Evolutionary conservation across 2,888 invertebrate species (phyloP).

Genomic region (Cosmia trapezina): DNA sequence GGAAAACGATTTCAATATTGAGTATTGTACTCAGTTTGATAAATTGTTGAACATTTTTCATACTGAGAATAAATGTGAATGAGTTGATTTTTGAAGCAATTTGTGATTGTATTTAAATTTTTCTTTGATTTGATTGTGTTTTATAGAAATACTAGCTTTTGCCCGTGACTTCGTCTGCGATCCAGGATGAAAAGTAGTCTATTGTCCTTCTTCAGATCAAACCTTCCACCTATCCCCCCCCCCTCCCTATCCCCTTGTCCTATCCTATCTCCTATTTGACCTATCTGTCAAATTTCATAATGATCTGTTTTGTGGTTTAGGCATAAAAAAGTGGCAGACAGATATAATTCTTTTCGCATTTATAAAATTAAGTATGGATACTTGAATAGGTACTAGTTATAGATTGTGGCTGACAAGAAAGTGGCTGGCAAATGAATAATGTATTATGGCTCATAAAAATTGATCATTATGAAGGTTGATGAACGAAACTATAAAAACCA

Average conservation of each 20-base stretch:
- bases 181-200: not conserved
- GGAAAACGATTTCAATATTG: conserved; percentile 24
- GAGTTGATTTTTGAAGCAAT: conserved; percentile 16
- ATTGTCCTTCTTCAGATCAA: not conserved
- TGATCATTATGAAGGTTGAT: not conserved
- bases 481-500: no score
- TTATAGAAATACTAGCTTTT: not conserved
- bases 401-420: not conserved
- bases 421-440: not conserved
- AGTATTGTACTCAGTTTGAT: conserved; percentile 25
- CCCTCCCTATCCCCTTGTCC: no score
- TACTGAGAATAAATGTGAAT: not conserved
- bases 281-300: not conserved
- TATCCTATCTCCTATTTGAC: no score
- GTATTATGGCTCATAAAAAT: not conserved
- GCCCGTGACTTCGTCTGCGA: not conserved
- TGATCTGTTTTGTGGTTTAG: not conserved
- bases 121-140: no score
- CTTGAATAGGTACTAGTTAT: no score
- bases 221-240: no score
- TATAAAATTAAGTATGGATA: not conserved
- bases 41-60: conserved; percentile 26
- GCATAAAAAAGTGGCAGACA: not conserved
- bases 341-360: no score
- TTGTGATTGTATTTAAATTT: not conserved